Conservation (phyloP, 2,113 vertebrate genomes). For the Prionailurus viverrinus region DNA sequence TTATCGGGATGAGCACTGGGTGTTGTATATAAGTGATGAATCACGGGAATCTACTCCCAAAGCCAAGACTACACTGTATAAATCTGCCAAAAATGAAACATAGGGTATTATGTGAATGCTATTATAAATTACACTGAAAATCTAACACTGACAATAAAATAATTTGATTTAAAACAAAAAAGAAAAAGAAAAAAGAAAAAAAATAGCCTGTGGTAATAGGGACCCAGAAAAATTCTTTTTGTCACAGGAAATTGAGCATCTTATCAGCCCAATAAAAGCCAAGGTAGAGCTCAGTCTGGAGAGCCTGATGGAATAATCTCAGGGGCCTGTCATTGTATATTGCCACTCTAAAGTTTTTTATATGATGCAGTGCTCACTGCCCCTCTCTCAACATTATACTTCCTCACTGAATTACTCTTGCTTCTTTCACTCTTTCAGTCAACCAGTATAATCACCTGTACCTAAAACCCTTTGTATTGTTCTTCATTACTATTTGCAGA, state of each 20-base stretch:
- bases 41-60: too few species aligned
- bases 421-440: neutral
- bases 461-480: neutral
- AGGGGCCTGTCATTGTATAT: neutral
- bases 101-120: too few species aligned
- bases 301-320: neutral
- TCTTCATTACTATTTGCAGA: constrained; percentile 18
- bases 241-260: neutral
- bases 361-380: neutral
- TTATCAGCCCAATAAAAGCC: neutral
- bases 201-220: neutral
- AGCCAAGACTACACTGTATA: too few species aligned
- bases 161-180: too few species aligned
- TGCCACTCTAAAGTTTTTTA: neutral
- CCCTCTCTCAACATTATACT: neutral
- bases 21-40: too few species aligned
- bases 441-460: neutral
- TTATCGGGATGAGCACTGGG: too few species aligned
- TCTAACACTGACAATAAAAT: too few species aligned
- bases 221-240: neutral
- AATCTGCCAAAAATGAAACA: too few species aligned
- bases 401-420: neutral
- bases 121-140: too few species aligned
- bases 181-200: neutral
- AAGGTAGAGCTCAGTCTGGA: neutral